A percentile compares a stretch with the other conserved stretches of the same genome.
phyloP scores from a whole-genome alignment of 2,797 vertebrate genomes.

The Avahi laniger region DNA sequence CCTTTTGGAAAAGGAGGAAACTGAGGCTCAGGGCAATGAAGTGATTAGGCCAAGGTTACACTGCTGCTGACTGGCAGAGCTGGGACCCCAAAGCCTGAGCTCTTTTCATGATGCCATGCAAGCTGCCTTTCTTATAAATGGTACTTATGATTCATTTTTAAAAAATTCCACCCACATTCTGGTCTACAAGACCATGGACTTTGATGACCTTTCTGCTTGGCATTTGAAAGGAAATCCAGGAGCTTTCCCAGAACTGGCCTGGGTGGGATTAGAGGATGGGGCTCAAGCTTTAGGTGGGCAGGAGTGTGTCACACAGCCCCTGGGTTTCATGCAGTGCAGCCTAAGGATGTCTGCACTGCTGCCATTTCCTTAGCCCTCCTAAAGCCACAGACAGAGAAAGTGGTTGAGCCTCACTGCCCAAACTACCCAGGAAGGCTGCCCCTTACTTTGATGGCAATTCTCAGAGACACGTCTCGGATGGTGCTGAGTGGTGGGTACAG shows the following conservation, averaged over 20 bases:
- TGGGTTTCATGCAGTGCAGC: background rate
- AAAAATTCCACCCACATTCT: slow-evolving; percentile 55
- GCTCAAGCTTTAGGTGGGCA: background rate
- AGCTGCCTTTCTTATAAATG: slow-evolving; percentile 59
- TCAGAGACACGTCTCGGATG: slow-evolving; percentile 97
- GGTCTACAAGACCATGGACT: background rate
- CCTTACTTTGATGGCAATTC: slow-evolving; percentile 95
- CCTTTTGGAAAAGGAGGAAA: slow-evolving; percentile 2
- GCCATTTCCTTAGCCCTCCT: too few relatives aligned
- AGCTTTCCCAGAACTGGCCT: slow-evolving; percentile 42
- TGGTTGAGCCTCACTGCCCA: background rate
- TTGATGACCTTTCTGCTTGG: slow-evolving; percentile 19
- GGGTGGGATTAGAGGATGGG: background rate
- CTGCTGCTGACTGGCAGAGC: background rate
- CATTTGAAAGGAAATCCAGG: slow-evolving; percentile 1
- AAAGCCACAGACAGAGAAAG: background rate
- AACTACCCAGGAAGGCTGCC: background rate
- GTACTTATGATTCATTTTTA: slow-evolving; percentile 22
- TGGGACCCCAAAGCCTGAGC: background rate
- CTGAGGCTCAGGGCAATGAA: background rate
- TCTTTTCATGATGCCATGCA: background rate
- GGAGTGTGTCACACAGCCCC: background rate
- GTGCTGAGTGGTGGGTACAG: slow-evolving; percentile 94
- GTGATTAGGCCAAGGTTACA: background rate
- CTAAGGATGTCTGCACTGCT: background rate